Evolutionary conservation across 2,888 invertebrate species (phyloP), one percentile per base, ranked within the genome.

Genomic region (Xylota sylvarum): DNA sequence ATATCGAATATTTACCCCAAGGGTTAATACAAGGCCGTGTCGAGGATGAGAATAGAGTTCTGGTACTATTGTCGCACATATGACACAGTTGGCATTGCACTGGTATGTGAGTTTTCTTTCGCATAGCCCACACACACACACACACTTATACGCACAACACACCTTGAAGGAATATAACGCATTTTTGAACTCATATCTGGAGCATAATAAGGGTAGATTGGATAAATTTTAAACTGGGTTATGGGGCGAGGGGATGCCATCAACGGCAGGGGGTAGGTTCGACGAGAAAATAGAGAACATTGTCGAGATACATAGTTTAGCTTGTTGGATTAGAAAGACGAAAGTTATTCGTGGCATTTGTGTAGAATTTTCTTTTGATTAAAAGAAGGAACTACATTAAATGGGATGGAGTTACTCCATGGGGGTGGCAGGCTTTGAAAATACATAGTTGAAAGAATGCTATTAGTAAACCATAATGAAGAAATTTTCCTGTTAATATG

Each of bases 21-120:
- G 81, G 86, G 82, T 62, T 80, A 43, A 32, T 10, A n/a, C 82
- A 78, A 82, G 82, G 86, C 80, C 76, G 64, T 43, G 12, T n/a
- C 50, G 14, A 56, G 52, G 37, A 65, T n/a, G 14, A 40, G 17
- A 37, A 58, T 14, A 58, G 69, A 62, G 58, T 17, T 46, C 30
- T 23, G 70, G 48, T 14, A 43, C 23, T 30, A 76, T 50, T 70
- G 55, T 67, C 77, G 30, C 65, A 76, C 72, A 69, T 30, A 60
- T 37, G 40, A 56, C 67, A 35, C 73, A 40, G 17, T 37, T 56
- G 67, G 52, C 48, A 64, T 64, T 52, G 56, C 69, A 37, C 9
- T 43, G 46, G 43, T 60, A 62, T 70, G 43, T 65, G 50, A 30
- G 23, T 40, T 56, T 65, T 40, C 40, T 43, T 76, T 55, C 9